Conservation (phyloP, 2,888 invertebrate species). For the Andrena flavipes region DNA sequence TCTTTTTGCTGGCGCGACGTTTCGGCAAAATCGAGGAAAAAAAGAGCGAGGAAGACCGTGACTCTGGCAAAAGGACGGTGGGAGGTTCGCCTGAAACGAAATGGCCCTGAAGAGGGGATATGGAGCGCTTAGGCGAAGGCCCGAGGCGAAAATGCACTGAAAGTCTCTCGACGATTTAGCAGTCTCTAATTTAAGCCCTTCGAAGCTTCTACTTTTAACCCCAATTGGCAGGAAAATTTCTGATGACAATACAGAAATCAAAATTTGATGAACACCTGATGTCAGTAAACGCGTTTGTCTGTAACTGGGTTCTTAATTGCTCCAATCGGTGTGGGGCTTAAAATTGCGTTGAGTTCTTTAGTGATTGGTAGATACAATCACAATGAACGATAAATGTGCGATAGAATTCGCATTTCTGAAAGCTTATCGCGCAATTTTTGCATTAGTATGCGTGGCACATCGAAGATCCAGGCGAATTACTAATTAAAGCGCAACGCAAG, state of each 20-base stretch:
- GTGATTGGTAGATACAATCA: not conserved
- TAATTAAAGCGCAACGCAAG: slow-evolving; percentile 16
- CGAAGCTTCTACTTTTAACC: not conserved
- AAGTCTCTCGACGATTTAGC: not conserved
- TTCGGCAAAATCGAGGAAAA: slow-evolving; percentile 59
- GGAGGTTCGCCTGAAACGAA: slow-evolving; percentile 72
- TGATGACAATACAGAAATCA: too few species aligned
- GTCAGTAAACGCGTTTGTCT: too few species aligned
- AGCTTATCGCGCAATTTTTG: not conserved
- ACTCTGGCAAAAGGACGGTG: slow-evolving; percentile 40
- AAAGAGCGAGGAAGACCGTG: slow-evolving; percentile 59
- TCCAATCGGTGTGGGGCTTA: not conserved
- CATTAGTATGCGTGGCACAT: not conserved
- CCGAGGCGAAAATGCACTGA: not conserved
- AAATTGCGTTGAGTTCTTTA: not conserved
- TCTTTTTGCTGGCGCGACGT: slow-evolving; percentile 74
- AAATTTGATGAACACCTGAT: too few species aligned
- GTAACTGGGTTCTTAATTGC: not conserved
- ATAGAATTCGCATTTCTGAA: not conserved
- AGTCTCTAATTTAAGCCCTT: not conserved
- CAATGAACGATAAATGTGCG: slow-evolving; percentile 8
- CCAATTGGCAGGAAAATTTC: too few species aligned
- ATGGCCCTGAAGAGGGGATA: slow-evolving; percentile 44
- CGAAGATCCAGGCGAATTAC: slow-evolving; percentile 1
- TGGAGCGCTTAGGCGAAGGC: slow-evolving; percentile 28